These are phyloP conservation scores for Mimas tiliae DNA, from an alignment of 2,888 invertebrate species.

Conservation along the genomic window DNA sequence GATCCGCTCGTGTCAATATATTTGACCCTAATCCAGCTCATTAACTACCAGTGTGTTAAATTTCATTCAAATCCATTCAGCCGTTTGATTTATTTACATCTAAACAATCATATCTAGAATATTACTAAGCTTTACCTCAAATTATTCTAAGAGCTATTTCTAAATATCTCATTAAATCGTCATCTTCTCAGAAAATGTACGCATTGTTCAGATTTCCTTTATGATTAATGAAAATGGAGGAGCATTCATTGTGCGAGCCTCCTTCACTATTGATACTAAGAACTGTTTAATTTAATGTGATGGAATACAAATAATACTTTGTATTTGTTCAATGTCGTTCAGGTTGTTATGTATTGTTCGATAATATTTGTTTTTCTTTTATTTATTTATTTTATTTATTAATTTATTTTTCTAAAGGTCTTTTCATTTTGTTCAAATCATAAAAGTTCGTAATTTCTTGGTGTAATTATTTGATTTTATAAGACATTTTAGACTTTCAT, in stretches of 20 bases:
- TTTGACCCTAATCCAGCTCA: no score
- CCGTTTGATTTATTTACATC: no score
- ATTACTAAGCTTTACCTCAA: not conserved
- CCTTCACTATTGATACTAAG: slow-evolving; percentile 34
- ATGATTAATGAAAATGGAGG: slow-evolving; percentile 42
- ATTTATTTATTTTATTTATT: not conserved
- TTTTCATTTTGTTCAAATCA: not conserved
- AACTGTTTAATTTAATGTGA: slow-evolving; percentile 35
- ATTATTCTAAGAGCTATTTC: not conserved
- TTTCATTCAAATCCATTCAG: no score
- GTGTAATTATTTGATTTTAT: no score
- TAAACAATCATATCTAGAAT: no score
- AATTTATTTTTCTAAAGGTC: not conserved
- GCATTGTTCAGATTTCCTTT: slow-evolving; percentile 32
- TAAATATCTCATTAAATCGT: slow-evolving; percentile 3
- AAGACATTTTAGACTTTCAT: no score
- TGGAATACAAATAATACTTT: slow-evolving; percentile 31
- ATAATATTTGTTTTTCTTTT: not conserved
- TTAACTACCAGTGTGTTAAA: no score
- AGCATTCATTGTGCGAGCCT: slow-evolving; percentile 25
- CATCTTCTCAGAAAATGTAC: slow-evolving; percentile 30
- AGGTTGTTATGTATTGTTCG: not conserved
- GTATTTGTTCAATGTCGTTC: not conserved
- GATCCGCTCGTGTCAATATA: no score
- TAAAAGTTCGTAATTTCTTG: no score